These are phyloP conservation scores for Oenanthe oenanthe DNA, from an alignment of 2,113 vertebrate species.

Conservation along the genomic window DNA sequence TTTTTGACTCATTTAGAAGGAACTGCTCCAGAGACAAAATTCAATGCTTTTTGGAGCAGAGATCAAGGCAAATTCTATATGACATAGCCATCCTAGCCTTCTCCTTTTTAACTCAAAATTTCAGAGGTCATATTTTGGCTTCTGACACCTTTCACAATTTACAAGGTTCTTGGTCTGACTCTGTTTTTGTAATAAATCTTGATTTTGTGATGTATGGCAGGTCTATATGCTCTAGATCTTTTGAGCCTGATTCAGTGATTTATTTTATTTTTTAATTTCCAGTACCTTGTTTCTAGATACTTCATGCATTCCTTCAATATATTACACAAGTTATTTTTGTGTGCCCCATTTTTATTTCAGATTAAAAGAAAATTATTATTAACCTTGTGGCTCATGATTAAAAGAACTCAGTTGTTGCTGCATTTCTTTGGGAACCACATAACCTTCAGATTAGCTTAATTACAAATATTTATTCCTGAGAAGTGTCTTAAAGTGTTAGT, in stretches of 20 bases:
- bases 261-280: background rate
- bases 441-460: background rate
- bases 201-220: background rate
- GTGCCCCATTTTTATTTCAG: background rate
- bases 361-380: background rate
- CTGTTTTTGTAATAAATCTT: background rate
- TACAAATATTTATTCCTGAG: background rate
- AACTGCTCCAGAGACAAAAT: background rate
- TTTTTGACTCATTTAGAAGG: background rate
- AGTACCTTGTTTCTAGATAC: background rate
- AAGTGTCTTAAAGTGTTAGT: background rate
- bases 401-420: background rate
- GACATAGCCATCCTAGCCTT: background rate
- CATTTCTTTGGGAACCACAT: background rate
- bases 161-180: background rate
- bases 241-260: background rate
- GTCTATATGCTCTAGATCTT: background rate
- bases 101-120: background rate
- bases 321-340: background rate
- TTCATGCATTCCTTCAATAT: background rate
- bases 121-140: background rate
- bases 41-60: background rate
- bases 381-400: background rate
- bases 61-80: background rate
- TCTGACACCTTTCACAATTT: accelerated